phyloP scores from a whole-genome alignment of 1,140 invertebrate genomes.

The Ptiloglossa arizonensis region DNA sequence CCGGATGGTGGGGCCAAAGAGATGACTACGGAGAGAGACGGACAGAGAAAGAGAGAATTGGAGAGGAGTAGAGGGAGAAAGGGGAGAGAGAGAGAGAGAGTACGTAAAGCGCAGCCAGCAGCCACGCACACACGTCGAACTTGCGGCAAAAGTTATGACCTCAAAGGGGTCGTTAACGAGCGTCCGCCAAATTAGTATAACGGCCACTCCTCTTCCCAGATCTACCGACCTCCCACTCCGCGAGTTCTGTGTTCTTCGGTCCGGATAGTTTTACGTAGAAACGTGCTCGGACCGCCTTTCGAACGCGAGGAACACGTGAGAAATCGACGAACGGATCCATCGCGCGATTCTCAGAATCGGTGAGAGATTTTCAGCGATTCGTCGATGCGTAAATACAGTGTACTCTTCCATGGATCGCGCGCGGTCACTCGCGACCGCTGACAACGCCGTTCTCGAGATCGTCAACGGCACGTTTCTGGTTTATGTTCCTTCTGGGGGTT shows the following conservation, averaged over 20 bases:
- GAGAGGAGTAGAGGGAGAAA: background rate
- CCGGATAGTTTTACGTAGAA: constrained; percentile 12
- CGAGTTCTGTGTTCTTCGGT: constrained; percentile 16
- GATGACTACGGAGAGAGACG: background rate
- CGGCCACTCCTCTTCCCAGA: constrained; percentile 20
- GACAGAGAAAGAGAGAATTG: no score
- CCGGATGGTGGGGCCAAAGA: constrained; percentile 23
- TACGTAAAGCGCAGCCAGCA: constrained; percentile 45
- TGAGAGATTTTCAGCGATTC: no score
- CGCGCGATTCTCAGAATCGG: no score
- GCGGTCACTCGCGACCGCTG: no score
- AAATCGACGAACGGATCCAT: no score
- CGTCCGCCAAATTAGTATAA: constrained; percentile 75
- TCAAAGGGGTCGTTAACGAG: constrained; percentile 78
- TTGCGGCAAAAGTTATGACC: constrained; percentile 76
- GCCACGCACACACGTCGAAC: constrained; percentile 44
- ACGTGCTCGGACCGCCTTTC: background rate
- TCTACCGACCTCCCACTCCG: background rate
- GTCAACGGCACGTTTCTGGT: no score
- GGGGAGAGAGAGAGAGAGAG: constrained; percentile 38
- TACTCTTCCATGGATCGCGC: no score
- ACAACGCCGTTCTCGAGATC: no score
- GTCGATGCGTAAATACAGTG: no score
- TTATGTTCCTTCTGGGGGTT: no score
- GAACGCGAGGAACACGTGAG: no score